Evolutionary conservation across 2,797 vertebrate species (phyloP).

Genomic region (Champsocephalus gunnari): DNA sequence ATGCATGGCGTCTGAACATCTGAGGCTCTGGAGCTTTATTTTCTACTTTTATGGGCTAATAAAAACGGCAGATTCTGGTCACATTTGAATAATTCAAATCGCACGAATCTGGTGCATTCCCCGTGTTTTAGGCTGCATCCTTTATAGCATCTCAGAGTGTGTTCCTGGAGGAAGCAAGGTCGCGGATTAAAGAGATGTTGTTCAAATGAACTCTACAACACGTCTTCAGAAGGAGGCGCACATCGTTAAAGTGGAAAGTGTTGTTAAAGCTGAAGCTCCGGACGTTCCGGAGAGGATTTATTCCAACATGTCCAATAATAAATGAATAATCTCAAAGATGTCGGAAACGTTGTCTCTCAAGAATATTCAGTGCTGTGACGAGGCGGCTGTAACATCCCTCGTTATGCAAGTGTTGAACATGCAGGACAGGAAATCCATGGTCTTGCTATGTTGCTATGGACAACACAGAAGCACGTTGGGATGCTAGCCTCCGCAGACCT

Average conservation of each 20-base stretch:
- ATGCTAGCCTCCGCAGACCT: too few species aligned
- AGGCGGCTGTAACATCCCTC: too few species aligned
- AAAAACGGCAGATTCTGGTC: background rate
- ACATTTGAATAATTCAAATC: slow-evolving; percentile 19
- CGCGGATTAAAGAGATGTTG: background rate
- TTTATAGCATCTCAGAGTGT: slow-evolving; percentile 19
- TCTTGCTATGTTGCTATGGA: too few species aligned
- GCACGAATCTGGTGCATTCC: background rate
- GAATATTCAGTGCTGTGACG: too few species aligned
- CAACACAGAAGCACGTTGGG: too few species aligned
- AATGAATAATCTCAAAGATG: too few species aligned
- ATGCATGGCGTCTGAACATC: background rate
- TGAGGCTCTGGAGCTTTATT: background rate
- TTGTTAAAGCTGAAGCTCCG: background rate
- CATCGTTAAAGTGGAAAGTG: background rate
- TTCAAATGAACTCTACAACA: background rate
- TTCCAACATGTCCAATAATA: background rate
- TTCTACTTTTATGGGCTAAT: background rate
- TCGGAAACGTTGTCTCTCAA: too few species aligned
- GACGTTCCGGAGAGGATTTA: background rate
- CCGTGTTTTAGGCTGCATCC: background rate
- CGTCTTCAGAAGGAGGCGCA: background rate
- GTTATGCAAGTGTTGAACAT: too few species aligned
- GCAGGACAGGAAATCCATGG: too few species aligned
- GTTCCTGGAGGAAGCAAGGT: background rate